phyloP scores from a whole-genome alignment of 2,797 vertebrate species.

The Chanos chanos region DNA sequence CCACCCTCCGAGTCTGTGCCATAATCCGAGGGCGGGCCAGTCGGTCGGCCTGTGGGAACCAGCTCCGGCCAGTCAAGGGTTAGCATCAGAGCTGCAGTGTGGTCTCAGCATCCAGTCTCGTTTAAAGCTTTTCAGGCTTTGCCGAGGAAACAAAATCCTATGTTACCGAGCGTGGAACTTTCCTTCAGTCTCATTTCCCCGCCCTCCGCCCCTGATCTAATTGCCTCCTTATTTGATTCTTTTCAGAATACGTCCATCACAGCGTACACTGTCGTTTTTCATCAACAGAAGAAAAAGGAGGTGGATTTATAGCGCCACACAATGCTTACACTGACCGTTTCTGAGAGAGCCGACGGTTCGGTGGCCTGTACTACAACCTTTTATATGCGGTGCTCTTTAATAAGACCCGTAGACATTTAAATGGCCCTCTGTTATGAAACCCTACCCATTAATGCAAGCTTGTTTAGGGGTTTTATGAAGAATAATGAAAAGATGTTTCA shows the following conservation, averaged over 20 bases:
- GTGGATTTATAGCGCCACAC: constrained; percentile 31
- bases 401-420: constrained; percentile 48
- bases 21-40: constrained; percentile 33
- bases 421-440: constrained; percentile 56
- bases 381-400: constrained; percentile 45
- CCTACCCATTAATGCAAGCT: constrained; percentile 51
- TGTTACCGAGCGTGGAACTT: too few relatives aligned
- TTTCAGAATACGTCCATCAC: constrained; percentile 13
- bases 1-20: constrained; percentile 19
- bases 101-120: constrained; percentile 22
- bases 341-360: constrained; percentile 11
- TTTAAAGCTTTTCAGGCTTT: too few relatives aligned
- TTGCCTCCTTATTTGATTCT: constrained; percentile 4
- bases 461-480: constrained; percentile 58
- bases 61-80: too few relatives aligned
- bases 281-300: neutral
- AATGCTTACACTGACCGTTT: neutral
- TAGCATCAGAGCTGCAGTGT: neutral
- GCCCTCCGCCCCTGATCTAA: neutral
- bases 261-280: constrained; percentile 25
- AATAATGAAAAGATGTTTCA: constrained; percentile 69
- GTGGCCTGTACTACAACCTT: constrained; percentile 23
- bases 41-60: constrained; percentile 43
- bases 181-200: neutral
- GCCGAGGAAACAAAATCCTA: too few relatives aligned